Evolutionary conservation across 2,113 vertebrate species (phyloP).

Genomic region (Fregata magnificens): DNA sequence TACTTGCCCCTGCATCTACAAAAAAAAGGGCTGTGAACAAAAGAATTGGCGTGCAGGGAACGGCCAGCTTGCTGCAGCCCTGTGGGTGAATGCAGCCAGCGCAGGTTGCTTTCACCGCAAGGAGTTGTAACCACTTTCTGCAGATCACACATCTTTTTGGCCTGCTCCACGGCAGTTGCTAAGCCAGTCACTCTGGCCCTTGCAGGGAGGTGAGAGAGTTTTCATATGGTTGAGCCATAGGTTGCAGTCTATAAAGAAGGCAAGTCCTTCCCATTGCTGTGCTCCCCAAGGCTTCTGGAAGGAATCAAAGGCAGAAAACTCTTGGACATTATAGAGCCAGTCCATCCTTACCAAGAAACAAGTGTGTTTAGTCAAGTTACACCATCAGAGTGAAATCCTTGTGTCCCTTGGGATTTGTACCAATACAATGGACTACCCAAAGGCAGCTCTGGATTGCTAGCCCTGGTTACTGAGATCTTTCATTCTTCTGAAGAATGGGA

Average conservation of each 20-base stretch:
- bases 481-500: neutral
- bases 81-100: neutral
- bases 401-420: neutral
- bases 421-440: neutral
- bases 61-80: accelerated
- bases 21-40: neutral
- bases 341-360: neutral
- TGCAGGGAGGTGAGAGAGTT: neutral
- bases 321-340: neutral
- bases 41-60: neutral
- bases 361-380: neutral
- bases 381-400: neutral
- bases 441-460: neutral
- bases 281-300: neutral
- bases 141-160: neutral
- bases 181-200: too few relatives aligned
- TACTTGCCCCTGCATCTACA: neutral
- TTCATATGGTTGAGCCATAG: neutral
- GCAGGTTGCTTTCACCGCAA: neutral
- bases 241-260: neutral
- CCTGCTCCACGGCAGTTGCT: neutral
- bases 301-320: neutral
- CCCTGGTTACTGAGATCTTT: neutral
- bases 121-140: neutral
- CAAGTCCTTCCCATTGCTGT: neutral